Evolutionary conservation across 2,113 vertebrate species (phyloP).

Genomic region (Caretta caretta): DNA sequence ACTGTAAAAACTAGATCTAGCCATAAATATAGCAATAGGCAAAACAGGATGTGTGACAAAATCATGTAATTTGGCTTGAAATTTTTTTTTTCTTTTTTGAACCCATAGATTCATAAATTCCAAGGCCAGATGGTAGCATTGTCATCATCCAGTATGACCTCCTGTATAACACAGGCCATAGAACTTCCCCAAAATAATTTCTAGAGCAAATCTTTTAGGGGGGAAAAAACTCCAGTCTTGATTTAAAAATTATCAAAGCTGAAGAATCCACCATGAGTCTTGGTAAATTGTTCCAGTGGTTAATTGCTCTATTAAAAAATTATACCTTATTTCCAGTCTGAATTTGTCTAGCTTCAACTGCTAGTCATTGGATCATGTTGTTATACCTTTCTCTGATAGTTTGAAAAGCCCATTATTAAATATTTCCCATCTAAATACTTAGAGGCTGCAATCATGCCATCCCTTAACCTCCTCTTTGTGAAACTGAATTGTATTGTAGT

Average conservation of each 20-base stretch:
- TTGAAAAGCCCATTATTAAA: background rate
- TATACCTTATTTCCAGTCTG: background rate
- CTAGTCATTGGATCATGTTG: background rate
- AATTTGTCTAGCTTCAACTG: background rate
- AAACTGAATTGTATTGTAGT: background rate
- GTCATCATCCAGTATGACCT: background rate
- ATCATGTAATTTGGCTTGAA: background rate
- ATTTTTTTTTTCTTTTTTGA: background rate
- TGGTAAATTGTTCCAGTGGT: background rate
- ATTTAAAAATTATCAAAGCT: background rate
- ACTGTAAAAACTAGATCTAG: background rate
- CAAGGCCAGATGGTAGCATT: background rate
- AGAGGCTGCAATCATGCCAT: background rate
- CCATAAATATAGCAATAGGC: conserved; percentile 19
- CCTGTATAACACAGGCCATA: background rate
- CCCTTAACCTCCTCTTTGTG: background rate
- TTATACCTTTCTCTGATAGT: background rate
- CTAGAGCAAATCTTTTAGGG: background rate
- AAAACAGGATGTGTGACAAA: background rate
- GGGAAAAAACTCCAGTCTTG: background rate
- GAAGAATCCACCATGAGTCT: background rate
- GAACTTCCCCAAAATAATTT: background rate
- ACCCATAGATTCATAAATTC: background rate
- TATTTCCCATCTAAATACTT: background rate
- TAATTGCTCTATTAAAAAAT: background rate